Evolutionary conservation across 1,140 invertebrate species (phyloP).

Genomic region (Chrysomallon squamiferum): DNA sequence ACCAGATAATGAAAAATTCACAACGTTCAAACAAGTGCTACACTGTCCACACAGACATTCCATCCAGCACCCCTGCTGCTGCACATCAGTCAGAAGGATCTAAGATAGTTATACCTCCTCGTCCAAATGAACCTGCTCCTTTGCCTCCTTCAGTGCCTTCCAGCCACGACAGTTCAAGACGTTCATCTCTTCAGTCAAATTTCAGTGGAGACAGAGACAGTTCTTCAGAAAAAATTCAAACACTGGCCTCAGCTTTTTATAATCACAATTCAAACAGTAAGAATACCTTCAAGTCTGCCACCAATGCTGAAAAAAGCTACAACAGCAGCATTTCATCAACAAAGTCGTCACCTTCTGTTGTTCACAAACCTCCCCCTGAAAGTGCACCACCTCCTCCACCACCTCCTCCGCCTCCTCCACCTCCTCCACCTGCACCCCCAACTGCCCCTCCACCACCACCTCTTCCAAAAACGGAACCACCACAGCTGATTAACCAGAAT

Average conservation of each 20-base stretch:
- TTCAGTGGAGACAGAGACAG: constrained; percentile 13
- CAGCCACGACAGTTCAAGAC: constrained; percentile 21
- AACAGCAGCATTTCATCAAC: constrained; percentile 24
- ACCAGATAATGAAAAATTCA: constrained; percentile 4
- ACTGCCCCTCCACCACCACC: constrained; percentile 29
- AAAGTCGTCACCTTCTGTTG: constrained; percentile 10
- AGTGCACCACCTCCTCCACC: constrained; percentile 26
- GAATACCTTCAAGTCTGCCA: not conserved
- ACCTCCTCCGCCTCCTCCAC: constrained; percentile 21
- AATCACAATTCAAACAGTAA: not conserved
- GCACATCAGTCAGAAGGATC: constrained; percentile 4
- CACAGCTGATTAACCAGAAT: constrained; percentile 1
- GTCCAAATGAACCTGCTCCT: not conserved
- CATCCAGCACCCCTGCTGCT: constrained; percentile 12
- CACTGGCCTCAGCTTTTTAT: not conserved
- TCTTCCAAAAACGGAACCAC: constrained; percentile 20
- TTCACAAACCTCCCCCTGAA: constrained; percentile 8
- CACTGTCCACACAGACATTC: constrained; percentile 38
- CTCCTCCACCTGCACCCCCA: constrained; percentile 23
- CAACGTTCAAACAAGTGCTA: constrained; percentile 20
- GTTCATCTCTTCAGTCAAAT: constrained; percentile 25
- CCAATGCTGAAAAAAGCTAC: not conserved
- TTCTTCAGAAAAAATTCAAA: not conserved
- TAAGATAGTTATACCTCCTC: constrained; percentile 30
- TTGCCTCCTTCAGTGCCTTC: constrained; percentile 29